Conservation (phyloP, 2,113 vertebrate species). For the Neodon shergylaensis region DNA sequence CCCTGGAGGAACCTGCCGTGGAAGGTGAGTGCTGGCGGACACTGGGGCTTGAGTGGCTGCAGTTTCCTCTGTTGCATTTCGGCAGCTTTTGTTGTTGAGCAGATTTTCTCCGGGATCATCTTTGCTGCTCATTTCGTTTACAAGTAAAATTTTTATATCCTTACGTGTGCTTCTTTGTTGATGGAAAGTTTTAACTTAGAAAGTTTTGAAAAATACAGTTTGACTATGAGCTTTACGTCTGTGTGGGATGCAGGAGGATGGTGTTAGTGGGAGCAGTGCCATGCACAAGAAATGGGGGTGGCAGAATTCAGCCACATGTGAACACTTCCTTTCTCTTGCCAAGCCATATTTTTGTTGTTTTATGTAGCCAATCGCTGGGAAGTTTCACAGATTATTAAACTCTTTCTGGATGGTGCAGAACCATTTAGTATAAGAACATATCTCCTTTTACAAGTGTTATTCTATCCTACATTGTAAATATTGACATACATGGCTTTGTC, state of each 20-base stretch:
- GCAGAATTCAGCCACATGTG: slow-evolving; percentile 4
- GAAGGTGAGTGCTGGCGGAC: no score
- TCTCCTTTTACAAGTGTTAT: neutral
- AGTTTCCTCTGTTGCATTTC: neutral
- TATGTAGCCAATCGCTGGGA: neutral
- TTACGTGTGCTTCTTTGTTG: neutral
- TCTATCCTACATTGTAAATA: slow-evolving; percentile 12
- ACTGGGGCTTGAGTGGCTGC: neutral
- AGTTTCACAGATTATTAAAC: slow-evolving; percentile 55
- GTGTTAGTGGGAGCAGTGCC: neutral
- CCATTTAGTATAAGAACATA: neutral
- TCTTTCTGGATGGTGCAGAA: slow-evolving; percentile 43
- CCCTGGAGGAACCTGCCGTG: neutral
- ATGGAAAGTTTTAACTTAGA: neutral
- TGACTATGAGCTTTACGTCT: neutral
- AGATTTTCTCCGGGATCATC: neutral
- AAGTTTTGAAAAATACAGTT: slow-evolving; percentile 18
- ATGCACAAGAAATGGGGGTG: neutral
- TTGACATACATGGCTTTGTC: slow-evolving; percentile 26
- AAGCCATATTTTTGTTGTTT: slow-evolving; percentile 35
- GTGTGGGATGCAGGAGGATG: neutral
- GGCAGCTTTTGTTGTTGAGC: neutral
- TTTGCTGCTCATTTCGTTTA: neutral
- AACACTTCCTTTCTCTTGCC: slow-evolving; percentile 41
- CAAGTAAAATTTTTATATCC: neutral